Conservation (phyloP, 1,140 invertebrate genomes). For the Papilio aristodemus region DNA sequence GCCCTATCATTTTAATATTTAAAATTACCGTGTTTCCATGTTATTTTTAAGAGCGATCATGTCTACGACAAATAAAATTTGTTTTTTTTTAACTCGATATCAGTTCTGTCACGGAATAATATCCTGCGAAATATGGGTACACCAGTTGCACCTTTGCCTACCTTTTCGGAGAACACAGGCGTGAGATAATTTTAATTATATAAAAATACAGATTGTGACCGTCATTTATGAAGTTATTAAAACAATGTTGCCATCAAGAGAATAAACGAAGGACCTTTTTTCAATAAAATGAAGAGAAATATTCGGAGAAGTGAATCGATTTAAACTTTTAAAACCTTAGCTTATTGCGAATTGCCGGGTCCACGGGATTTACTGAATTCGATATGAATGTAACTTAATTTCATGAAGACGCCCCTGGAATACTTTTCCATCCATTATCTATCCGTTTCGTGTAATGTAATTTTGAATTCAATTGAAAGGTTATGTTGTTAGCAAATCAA, state of each 20-base stretch:
- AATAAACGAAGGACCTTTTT: conserved; percentile 22
- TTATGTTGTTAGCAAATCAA: conserved; percentile 13
- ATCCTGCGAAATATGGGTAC: too few species aligned
- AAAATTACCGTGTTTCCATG: too few species aligned
- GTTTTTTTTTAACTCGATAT: too few species aligned
- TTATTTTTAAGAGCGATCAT: background rate
- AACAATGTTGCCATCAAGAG: background rate
- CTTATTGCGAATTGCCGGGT: conserved; percentile 25
- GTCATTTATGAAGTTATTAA: conserved; percentile 18
- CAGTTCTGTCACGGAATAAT: too few species aligned
- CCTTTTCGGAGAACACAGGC: too few species aligned
- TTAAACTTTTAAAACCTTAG: conserved; percentile 30
- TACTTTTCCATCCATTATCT: conserved; percentile 26
- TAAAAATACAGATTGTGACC: conserved; percentile 1
- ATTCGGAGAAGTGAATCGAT: conserved; percentile 31
- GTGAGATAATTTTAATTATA: too few species aligned
- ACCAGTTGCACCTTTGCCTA: too few species aligned
- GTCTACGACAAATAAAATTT: too few species aligned
- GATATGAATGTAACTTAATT: conserved; percentile 34
- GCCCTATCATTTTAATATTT: too few species aligned
- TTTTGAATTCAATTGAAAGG: conserved; percentile 19
- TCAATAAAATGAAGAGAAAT: conserved; percentile 27
- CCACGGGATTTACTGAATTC: conserved; percentile 27
- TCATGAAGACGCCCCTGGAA: conserved; percentile 21
- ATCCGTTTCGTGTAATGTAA: conserved; percentile 20